These are phyloP conservation scores for Drosophila triauraria DNA, from an alignment of 1,140 invertebrate species.

Conservation along the genomic window DNA sequence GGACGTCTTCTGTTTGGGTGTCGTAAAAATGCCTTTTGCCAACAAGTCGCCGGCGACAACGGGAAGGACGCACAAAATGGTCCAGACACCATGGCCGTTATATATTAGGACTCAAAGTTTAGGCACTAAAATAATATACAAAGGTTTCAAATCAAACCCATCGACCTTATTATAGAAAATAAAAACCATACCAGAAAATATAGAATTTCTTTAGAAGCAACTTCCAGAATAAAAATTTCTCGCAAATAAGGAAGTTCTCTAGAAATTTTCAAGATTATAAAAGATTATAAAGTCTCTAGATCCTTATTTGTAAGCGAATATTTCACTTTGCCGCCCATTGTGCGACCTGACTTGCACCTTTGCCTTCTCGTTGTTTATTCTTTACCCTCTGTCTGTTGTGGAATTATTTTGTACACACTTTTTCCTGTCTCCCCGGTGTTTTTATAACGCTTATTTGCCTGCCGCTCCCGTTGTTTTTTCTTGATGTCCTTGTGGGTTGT, in stretches of 20 bases:
- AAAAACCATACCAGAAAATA: neutral
- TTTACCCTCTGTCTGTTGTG: constrained; percentile 66
- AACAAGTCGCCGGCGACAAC: constrained; percentile 57
- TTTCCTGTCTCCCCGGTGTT: constrained; percentile 42
- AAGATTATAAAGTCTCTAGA: neutral
- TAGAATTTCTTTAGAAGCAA: neutral
- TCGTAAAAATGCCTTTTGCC: constrained; percentile 72
- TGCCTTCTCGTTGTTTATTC: constrained; percentile 68
- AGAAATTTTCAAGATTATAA: no score
- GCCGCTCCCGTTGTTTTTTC: constrained; percentile 29
- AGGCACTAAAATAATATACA: neutral
- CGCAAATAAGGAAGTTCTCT: neutral
- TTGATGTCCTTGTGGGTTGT: constrained; percentile 23
- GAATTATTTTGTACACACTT: constrained; percentile 80
- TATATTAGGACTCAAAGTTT: neutral
- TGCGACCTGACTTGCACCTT: constrained; percentile 55
- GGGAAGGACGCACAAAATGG: constrained; percentile 49
- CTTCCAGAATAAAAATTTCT: neutral
- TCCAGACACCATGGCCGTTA: constrained; percentile 39
- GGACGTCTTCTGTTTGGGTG: constrained; percentile 69
- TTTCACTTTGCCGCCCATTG: constrained; percentile 25
- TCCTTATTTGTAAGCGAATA: neutral
- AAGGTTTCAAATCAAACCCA: neutral
- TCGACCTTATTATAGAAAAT: neutral
- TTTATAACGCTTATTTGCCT: constrained; percentile 68